Conservation (phyloP, 2,797 vertebrate species). For the Tenualosa ilisha region DNA sequence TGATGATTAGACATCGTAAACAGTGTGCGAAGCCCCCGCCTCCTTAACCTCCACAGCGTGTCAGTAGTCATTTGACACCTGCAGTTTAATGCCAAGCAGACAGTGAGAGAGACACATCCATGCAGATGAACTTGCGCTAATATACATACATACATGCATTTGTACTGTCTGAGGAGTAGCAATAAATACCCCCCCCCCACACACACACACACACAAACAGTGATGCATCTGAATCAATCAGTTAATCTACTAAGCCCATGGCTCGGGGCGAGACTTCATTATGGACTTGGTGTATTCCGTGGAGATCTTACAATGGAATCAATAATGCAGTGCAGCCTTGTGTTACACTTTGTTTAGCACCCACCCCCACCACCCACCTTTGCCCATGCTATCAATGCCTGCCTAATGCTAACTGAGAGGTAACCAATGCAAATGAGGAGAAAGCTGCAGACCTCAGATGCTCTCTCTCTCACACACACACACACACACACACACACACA, state of each 20-base stretch:
- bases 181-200: neutral
- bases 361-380: neutral
- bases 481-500: conserved; percentile 11
- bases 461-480: neutral
- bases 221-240: neutral
- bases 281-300: neutral
- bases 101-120: neutral
- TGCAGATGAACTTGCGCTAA: neutral
- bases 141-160: neutral
- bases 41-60: neutral
- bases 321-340: conserved; percentile 13
- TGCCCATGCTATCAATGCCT: neutral
- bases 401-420: neutral
- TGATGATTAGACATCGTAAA: neutral
- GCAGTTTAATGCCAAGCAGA: neutral
- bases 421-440: neutral
- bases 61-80: conserved; percentile 3
- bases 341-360: neutral
- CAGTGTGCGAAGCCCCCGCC: neutral
- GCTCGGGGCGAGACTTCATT: neutral
- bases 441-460: neutral
- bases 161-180: neutral
- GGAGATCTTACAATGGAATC: conserved; percentile 18
- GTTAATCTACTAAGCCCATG: neutral
- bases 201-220: neutral